phyloP scores from a whole-genome alignment of 1,140 invertebrate species.

The Eriosoma lanigerum region DNA sequence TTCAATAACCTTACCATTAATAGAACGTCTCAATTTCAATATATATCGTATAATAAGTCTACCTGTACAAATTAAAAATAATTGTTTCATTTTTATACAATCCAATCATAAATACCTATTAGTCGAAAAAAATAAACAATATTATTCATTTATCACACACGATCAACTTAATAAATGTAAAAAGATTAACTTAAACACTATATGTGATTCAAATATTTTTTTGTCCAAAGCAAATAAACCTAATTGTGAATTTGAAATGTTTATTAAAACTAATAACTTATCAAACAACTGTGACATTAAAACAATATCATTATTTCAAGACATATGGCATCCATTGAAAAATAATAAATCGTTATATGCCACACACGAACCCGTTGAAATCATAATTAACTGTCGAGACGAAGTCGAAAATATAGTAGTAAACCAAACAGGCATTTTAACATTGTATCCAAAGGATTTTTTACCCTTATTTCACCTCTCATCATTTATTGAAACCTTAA shows the following conservation, averaged over 20 bases:
- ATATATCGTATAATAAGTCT: background rate
- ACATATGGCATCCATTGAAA: background rate
- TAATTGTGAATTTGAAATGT: background rate
- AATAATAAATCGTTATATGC: slow-evolving; percentile 2
- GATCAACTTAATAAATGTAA: background rate
- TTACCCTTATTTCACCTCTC: background rate
- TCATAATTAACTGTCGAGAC: background rate
- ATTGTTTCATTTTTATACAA: slow-evolving; percentile 1
- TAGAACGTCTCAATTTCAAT: background rate
- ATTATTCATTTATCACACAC: background rate
- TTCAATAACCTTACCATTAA: background rate
- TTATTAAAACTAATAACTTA: background rate
- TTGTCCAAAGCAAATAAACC: background rate
- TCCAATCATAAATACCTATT: background rate
- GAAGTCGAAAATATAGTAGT: background rate
- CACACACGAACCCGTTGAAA: background rate
- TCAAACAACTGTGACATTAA: background rate
- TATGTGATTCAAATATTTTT: background rate
- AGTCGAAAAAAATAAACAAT: background rate
- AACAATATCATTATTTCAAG: background rate
- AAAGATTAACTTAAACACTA: background rate
- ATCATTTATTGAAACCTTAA: background rate
- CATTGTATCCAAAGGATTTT: background rate
- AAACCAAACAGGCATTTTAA: background rate
- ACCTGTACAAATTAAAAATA: background rate